Evolutionary conservation across 2,888 invertebrate genomes (phyloP).

Genomic region (Machimus rusticus): DNA sequence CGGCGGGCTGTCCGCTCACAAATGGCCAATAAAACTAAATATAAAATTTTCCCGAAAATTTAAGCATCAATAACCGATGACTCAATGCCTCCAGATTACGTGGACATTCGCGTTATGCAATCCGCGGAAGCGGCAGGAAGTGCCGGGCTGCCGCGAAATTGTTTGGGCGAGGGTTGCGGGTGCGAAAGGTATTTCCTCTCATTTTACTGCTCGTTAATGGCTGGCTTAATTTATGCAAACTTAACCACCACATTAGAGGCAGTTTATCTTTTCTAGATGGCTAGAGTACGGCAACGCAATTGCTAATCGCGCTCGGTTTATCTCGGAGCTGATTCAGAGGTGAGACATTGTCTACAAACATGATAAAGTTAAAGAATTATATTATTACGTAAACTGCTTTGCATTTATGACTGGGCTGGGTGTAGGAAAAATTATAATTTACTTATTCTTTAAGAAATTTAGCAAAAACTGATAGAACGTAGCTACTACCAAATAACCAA

Average conservation of each 20-base stretch:
- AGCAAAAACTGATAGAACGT: no score
- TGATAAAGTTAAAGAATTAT: neutral
- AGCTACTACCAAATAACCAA: no score
- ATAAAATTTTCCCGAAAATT: neutral
- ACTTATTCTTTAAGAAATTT: neutral
- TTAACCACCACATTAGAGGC: neutral
- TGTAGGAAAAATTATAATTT: neutral
- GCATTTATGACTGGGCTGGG: neutral
- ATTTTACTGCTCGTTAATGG: neutral
- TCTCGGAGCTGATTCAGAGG: neutral
- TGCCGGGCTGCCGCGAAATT: neutral
- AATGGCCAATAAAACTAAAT: slow-evolving; percentile 31
- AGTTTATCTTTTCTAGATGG: neutral
- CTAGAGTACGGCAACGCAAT: neutral
- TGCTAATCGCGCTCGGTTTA: neutral
- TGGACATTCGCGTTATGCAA: neutral
- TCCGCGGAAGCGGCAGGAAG: neutral
- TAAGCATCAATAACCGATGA: neutral
- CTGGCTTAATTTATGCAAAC: neutral
- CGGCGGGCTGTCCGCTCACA: neutral
- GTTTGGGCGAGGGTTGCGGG: neutral
- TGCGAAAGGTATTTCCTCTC: neutral
- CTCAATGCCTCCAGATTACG: neutral
- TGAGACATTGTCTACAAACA: neutral
- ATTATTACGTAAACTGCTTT: neutral